Evolutionary conservation across 2,113 vertebrate species (phyloP).

Genomic region (Falco punctatus): DNA sequence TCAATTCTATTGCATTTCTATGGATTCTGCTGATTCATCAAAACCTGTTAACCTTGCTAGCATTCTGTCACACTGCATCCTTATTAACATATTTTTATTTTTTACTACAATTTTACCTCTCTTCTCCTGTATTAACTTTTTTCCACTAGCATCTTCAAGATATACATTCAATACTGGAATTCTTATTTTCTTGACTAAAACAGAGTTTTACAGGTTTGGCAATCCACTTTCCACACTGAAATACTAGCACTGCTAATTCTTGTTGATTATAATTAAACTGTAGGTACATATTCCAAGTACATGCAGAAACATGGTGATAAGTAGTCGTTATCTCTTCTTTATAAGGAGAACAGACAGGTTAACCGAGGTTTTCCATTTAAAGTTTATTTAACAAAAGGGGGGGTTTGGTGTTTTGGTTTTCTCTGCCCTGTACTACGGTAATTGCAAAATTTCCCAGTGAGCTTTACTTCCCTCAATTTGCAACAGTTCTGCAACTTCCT

Average conservation of each 20-base stretch:
- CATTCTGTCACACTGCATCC: neutral
- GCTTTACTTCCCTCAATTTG: slow-evolving; percentile 9
- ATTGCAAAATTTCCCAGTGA: neutral
- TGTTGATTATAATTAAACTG: neutral
- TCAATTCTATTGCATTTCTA: neutral
- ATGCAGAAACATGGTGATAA: neutral
- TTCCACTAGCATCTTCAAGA: neutral
- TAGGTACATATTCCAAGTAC: neutral
- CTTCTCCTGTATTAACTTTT: neutral
- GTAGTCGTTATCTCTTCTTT: neutral
- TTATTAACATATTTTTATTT: neutral
- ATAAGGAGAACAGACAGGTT: neutral
- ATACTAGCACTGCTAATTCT: neutral
- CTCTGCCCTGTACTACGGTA: fast-evolving
- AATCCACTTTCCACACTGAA: neutral
- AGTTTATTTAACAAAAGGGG: neutral
- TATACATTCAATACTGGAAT: neutral
- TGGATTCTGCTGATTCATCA: neutral
- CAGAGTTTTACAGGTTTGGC: neutral
- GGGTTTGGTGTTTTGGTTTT: neutral
- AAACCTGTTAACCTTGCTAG: neutral
- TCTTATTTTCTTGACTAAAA: neutral
- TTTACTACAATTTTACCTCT: neutral
- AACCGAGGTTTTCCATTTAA: neutral
- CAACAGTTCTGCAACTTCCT: slow-evolving; percentile 18